Evolutionary conservation across 2,888 invertebrate genomes (phyloP).

Genomic region (Drosophila aldrichi): DNA sequence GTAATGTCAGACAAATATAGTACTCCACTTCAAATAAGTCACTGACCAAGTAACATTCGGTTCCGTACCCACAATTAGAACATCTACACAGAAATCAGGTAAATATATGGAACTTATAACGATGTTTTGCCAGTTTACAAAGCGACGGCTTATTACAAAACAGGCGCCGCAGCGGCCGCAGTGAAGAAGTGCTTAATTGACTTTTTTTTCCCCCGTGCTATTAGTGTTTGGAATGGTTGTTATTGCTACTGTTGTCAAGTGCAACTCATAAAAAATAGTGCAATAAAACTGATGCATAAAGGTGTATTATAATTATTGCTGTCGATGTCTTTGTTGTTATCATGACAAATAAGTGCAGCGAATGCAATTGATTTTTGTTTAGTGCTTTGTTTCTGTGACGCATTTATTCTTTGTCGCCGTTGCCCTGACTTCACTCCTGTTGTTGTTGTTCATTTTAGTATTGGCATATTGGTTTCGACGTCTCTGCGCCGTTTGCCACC

Average conservation of each 20-base stretch:
- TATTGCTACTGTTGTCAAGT: constrained; percentile 15
- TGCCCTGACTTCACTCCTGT: constrained; percentile 8
- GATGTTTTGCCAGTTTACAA: constrained; percentile 27
- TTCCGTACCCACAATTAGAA: neutral
- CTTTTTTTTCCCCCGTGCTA: constrained; percentile 5
- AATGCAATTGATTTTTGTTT: constrained; percentile 59
- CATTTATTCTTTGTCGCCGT: constrained; percentile 37
- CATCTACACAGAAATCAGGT: constrained; percentile 30
- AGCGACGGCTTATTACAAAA: constrained; percentile 49
- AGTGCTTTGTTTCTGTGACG: constrained; percentile 39
- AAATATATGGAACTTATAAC: constrained; percentile 15
- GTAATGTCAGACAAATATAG: constrained; percentile 41
- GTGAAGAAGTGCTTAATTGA: constrained; percentile 10
- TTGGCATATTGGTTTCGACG: constrained; percentile 41
- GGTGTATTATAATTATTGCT: constrained; percentile 7
- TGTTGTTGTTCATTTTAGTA: constrained; percentile 10
- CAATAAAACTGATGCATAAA: neutral
- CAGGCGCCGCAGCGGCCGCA: constrained; percentile 32
- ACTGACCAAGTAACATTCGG: constrained; percentile 11
- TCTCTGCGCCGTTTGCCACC: constrained; percentile 47
- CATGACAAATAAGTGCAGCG: constrained; percentile 30
- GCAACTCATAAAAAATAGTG: neutral
- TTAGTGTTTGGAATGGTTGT: constrained; percentile 10
- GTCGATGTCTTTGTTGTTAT: constrained; percentile 28
- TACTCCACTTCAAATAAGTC: constrained; percentile 11